Evolutionary conservation across 2,888 invertebrate genomes (phyloP).

Genomic region (Eugnorisma glareosa): DNA sequence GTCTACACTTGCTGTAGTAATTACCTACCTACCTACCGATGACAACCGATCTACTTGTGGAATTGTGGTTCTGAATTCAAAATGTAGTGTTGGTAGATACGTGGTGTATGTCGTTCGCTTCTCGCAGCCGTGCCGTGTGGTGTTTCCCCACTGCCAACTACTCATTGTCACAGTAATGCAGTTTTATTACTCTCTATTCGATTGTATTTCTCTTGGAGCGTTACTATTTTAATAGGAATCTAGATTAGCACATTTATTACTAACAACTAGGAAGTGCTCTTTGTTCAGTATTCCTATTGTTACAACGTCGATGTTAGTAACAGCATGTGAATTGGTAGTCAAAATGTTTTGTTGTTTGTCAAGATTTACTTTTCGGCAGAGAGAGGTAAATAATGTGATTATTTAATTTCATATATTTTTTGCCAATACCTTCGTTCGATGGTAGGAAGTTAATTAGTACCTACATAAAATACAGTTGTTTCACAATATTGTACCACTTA

Average conservation of each 20-base stretch:
- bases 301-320: slow-evolving; percentile 39
- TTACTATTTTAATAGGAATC: slow-evolving; percentile 66
- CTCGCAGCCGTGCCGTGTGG: background rate
- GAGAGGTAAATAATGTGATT: slow-evolving; percentile 61
- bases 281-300: slow-evolving; percentile 47
- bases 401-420: background rate
- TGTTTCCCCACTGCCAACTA: background rate
- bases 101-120: too few species aligned
- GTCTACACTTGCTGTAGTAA: too few species aligned
- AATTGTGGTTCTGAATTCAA: too few species aligned
- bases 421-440: background rate
- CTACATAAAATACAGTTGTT: background rate
- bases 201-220: slow-evolving; percentile 64
- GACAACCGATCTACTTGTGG: too few species aligned
- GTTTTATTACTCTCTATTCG: slow-evolving; percentile 59
- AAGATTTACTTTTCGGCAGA: slow-evolving; percentile 61
- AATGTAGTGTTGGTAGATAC: too few species aligned
- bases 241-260: slow-evolving; percentile 56
- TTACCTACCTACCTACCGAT: too few species aligned
- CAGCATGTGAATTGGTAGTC: slow-evolving; percentile 40
- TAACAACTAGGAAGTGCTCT: slow-evolving; percentile 22
- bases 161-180: slow-evolving; percentile 55
- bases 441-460: background rate
- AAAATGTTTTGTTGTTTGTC: slow-evolving; percentile 74
- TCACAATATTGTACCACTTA: background rate